Base-by-base conservation (phyloP, 2,797 vertebrate genomes). In the Melanotaenia maccullochi region DNA sequence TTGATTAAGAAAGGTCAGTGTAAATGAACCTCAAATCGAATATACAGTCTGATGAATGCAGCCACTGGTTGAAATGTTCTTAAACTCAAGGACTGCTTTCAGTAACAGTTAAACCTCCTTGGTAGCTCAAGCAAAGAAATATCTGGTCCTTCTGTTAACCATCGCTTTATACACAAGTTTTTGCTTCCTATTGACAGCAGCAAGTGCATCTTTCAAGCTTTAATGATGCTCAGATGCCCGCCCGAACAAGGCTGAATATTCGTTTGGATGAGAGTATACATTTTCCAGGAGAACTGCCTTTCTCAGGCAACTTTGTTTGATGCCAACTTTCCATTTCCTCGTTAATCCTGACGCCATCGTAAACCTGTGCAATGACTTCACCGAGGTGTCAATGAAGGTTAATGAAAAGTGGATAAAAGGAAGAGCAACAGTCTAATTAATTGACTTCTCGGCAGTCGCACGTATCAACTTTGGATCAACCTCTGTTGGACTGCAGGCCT, bases 351-450 rank as follows among this genome's bases (percentile, higher is more conserved):
- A 76, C 58, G 65, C 79, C 56, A 84, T 88, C 79, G 81, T 90
- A 91, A 92, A 93, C 84, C 83, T 78, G 81, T 52, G 44, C 57
- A 65, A 60, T 16, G 60, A 80, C 87, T 85, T 85, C 44, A 55
- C 64, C 28, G 71, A 93, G 85, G 90, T 93, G 93, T 93, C 93
- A 89, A 84, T 83, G 60, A 87, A 92, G 93, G 93, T 93, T 94
- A 95, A 95, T 93, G 91, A 94, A 93, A 92, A 92, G 90, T 91
- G 88, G 91, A 93, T 90, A 83, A 88, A 91, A 92, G 83, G 83
- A 90, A 91, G 88, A 86, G 88, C 81, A 87, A 89, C 89, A 83
- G 69, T 77, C 87, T 91, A 92, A 94, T 95, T 94, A 94, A 94
- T 92, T 92, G 90, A 91, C 88, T 92, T 90, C 88, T 90, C 89